These are phyloP conservation scores for Actias luna DNA, from an alignment of 2,888 invertebrate genomes.

Conservation along the genomic window DNA sequence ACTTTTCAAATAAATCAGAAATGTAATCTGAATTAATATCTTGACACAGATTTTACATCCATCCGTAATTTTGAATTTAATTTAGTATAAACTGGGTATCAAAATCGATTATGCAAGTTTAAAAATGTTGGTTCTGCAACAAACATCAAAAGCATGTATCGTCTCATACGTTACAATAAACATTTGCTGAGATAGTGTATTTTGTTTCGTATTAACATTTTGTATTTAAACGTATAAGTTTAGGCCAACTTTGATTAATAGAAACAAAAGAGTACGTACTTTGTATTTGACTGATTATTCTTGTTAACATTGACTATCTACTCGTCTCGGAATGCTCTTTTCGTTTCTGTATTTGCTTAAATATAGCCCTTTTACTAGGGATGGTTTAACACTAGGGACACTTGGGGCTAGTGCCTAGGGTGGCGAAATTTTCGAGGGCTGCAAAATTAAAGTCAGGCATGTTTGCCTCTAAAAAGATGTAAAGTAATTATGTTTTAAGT, in stretches of 20 bases:
- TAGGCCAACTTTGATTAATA: background rate
- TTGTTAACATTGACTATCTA: background rate
- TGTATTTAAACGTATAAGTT: background rate
- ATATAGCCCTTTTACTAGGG: too few species aligned
- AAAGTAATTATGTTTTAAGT: too few species aligned
- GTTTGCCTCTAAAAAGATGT: too few species aligned
- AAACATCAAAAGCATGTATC: background rate
- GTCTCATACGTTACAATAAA: background rate
- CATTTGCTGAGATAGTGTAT: background rate
- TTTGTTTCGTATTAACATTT: background rate
- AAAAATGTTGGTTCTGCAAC: background rate
- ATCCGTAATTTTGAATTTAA: background rate
- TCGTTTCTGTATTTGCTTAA: too few species aligned
- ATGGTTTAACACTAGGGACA: too few species aligned
- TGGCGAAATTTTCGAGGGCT: too few species aligned
- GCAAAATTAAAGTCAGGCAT: too few species aligned
- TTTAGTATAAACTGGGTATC: background rate
- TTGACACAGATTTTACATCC: background rate
- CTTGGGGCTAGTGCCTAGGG: too few species aligned
- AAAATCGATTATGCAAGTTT: background rate
- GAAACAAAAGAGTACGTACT: background rate
- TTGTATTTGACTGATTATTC: background rate
- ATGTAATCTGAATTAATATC: background rate
- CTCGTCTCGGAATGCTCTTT: background rate
- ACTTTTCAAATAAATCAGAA: background rate